These are phyloP conservation scores for Busseola fusca DNA, from an alignment of 2,888 invertebrate species.

Conservation along the genomic window DNA sequence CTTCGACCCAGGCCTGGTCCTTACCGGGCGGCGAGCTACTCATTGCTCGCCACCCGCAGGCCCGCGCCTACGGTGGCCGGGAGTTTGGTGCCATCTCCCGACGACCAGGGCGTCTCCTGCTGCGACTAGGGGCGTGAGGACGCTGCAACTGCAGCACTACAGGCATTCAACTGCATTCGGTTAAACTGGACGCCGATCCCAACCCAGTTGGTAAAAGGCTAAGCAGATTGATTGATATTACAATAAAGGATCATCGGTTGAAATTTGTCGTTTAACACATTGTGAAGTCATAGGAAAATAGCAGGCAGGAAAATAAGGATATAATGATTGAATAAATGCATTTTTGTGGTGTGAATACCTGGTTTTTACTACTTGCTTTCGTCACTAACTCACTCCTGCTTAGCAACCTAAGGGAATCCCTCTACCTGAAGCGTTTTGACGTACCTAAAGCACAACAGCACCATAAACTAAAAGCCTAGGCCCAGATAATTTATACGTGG, in stretches of 20 bases:
- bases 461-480: not conserved
- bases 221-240: not conserved
- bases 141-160: too few species aligned
- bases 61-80: too few species aligned
- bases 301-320: not conserved
- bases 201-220: not conserved
- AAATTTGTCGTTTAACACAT: not conserved
- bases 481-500: too few species aligned
- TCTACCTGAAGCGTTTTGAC: not conserved
- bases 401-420: slow-evolving; percentile 1
- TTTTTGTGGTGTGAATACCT: slow-evolving; percentile 7
- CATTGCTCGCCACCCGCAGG: too few species aligned
- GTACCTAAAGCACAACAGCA: not conserved
- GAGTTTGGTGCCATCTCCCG: too few species aligned
- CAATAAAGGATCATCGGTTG: not conserved
- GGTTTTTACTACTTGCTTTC: slow-evolving; percentile 29
- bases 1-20: too few species aligned
- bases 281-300: slow-evolving; percentile 6
- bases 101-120: too few species aligned
- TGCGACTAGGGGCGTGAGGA: too few species aligned
- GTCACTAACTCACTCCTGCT: slow-evolving; percentile 8
- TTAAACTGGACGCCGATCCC: not conserved
- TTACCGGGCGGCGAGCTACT: too few species aligned
- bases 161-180: not conserved
- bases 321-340: not conserved